Evolutionary conservation across 2,797 vertebrate species (phyloP).

Genomic region (Brachyrhaphis roseni): DNA sequence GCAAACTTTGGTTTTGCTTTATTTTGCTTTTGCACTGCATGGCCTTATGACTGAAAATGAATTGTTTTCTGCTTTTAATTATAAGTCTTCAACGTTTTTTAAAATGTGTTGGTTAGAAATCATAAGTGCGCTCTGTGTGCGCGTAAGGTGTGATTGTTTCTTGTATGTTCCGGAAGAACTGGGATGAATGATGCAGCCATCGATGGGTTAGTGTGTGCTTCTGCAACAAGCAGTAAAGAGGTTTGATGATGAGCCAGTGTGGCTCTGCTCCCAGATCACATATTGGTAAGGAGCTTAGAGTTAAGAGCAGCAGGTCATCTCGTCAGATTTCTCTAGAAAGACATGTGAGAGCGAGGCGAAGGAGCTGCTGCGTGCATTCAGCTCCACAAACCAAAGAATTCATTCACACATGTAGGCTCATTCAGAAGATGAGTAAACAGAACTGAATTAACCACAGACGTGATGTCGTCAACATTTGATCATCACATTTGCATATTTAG

Average conservation of each 20-base stretch:
- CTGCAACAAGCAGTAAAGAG: conserved; percentile 39
- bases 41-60: conserved; percentile 41
- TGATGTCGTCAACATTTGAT: background rate
- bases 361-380: conserved; percentile 32
- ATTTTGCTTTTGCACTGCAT: conserved; percentile 6
- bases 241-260: conserved; percentile 50
- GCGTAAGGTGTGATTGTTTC: conserved; percentile 2
- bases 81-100: conserved; percentile 19
- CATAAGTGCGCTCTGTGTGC: background rate
- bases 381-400: conserved; percentile 22
- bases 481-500: background rate
- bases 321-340: conserved; percentile 68
- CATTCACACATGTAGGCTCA: background rate
- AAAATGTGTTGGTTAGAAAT: conserved; percentile 18
- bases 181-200: conserved; percentile 8
- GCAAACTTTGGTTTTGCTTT: conserved; percentile 4
- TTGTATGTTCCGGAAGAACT: background rate
- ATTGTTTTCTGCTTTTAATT: conserved; percentile 26
- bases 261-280: conserved; percentile 62
- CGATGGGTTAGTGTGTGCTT: conserved; percentile 29
- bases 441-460: background rate
- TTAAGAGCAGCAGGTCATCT: conserved; percentile 57
- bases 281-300: conserved; percentile 75
- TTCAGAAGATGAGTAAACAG: background rate
- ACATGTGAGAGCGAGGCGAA: conserved; percentile 14